Base-by-base conservation (phyloP, 2,113 vertebrate genomes). In the Semnopithecus entellus region DNA sequence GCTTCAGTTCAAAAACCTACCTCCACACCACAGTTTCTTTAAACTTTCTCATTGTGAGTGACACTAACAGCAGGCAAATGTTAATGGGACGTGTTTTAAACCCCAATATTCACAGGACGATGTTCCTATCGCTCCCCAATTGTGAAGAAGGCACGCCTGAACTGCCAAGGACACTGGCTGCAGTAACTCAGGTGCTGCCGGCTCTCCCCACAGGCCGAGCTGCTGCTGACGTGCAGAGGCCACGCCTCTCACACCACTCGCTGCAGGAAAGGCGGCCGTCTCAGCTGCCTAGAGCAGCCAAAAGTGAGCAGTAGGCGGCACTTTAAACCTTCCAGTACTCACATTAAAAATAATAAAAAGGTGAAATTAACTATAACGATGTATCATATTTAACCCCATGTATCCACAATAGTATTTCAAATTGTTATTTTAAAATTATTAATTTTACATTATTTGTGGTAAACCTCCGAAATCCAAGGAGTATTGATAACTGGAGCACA, bases 311-410 rank as follows among this genome's bases (percentile, higher is more conserved):
- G 1, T 0, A 50, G 61, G 30, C 23, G 30, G 30, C 8, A 38
- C 12, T 27, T 30, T 25, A 20, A 27, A 79, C 14, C 32, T 68
- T 14, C 72, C 30, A 12, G 55, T 6, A 16, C 22, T 20, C 32
- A n/a, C 2, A 0, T 2, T 35, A 55, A 30, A 17, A 43, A 22
- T 10, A 13, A 40, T 17, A 38, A 64, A 23, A 50, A 22, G 16
- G 14, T 35, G 10, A 23, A 10, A 68, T 7, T 8, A 25, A 20
- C 30, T 13, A 2, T 38, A 32, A 40, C 1, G 5, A 30, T 0
- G 40, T 0, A 4, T 5, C 27, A 17, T 6, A 17, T 5, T n/a
- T 48, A 73, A 40, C 12, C 4, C 18, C 38, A 32, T 1, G 17
- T 50, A 3, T 23, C 68, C 48, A 32, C 64, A 73, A 38, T 7